Conservation (phyloP, 2,113 vertebrate species). For the Tichodroma muraria region DNA sequence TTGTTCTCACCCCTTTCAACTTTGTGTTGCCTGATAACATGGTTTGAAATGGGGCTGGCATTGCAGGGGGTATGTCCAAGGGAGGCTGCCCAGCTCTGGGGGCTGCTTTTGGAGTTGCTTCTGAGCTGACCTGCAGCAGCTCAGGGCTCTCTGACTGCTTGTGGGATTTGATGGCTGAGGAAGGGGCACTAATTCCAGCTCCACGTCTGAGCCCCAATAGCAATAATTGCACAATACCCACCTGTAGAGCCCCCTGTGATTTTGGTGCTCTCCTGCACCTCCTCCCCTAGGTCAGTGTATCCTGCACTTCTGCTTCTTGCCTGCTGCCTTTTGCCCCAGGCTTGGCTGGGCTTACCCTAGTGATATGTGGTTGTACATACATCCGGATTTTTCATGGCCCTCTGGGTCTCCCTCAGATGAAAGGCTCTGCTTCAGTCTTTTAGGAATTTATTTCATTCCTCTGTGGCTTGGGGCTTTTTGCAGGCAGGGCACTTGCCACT, state of each 20-base stretch:
- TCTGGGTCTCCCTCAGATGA: not conserved
- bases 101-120: fast-evolving
- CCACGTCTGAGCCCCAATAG: not conserved
- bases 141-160: not conserved
- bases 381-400: fast-evolving
- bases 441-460: not conserved
- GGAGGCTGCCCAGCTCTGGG: not conserved
- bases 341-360: not conserved
- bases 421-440: not conserved
- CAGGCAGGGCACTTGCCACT: not conserved
- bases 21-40: fast-evolving
- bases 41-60: not conserved
- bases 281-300: not conserved
- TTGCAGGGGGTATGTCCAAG: not conserved
- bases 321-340: not conserved
- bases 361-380: fast-evolving
- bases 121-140: fast-evolving
- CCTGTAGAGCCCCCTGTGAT: not conserved
- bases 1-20: not conserved
- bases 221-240: not conserved
- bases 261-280: not conserved
- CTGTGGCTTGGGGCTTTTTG: not conserved
- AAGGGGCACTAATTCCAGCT: not conserved
- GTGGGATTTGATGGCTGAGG: not conserved
- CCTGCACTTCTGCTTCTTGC: not conserved